Percentiles rank a stretch among this genome's conserved stretches.
Conservation (phyloP, 2,888 invertebrate species). For the Noctua comes region DNA sequence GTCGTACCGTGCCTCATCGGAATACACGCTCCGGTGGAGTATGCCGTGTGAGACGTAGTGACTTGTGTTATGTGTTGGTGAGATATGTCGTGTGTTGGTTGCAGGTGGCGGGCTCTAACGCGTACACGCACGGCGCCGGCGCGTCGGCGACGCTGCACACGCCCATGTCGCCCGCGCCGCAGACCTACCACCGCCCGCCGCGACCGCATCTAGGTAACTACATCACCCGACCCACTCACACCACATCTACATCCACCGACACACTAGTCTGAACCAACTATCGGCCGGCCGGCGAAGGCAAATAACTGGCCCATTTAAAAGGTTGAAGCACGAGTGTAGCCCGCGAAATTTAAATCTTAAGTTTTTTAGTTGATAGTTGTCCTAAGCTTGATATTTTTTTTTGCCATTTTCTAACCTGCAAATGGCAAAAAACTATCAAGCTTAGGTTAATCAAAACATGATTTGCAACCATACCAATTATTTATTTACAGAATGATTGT, state of each 20-base stretch:
- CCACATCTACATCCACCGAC: neutral
- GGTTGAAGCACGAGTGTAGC: neutral
- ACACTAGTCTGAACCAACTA: constrained; percentile 15
- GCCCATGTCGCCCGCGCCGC: constrained; percentile 87
- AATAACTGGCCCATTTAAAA: neutral
- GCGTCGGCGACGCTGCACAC: constrained; percentile 87
- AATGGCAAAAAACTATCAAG: neutral
- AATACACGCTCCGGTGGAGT: neutral
- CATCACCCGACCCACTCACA: neutral
- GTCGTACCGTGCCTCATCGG: neutral
- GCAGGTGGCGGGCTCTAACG: constrained; percentile 84
- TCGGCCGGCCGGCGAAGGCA: constrained; percentile 2
- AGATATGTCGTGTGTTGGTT: neutral
- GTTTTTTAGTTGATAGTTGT: neutral
- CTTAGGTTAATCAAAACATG: neutral
- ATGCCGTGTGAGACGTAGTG: neutral
- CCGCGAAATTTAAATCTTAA: neutral
- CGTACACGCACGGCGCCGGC: constrained; percentile 80
- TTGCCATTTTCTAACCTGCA: neutral
- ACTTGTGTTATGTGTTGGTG: neutral
- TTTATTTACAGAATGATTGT: neutral
- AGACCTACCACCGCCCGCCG: constrained; percentile 87
- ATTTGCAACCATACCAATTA: neutral
- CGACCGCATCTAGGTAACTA: constrained; percentile 84
- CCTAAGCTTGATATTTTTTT: too few species aligned